phyloP scores from a whole-genome alignment of 1,140 invertebrate genomes.

The Gryllus bimaculatus region DNA sequence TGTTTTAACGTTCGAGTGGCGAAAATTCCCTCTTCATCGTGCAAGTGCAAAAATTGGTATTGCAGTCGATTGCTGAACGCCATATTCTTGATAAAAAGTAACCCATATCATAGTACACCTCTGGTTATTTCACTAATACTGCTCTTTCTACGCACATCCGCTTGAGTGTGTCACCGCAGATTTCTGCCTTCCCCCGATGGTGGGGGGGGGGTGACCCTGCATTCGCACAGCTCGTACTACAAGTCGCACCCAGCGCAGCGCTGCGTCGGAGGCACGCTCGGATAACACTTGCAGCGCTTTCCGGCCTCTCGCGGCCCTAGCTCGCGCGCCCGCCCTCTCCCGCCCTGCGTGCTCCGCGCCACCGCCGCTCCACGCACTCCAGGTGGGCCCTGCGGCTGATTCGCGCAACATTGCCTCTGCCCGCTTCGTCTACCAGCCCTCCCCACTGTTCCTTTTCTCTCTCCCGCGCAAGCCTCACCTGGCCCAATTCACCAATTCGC shows the following conservation, averaged over 20 bases:
- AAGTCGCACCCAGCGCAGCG: not conserved
- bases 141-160: no score
- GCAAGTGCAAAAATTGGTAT: no score
- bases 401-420: not conserved
- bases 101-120: no score
- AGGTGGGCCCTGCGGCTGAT: not conserved
- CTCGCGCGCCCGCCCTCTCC: not conserved
- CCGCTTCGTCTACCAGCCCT: not conserved
- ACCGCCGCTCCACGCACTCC: not conserved
- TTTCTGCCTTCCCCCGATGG: no score
- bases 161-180: no score
- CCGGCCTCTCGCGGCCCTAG: no score
- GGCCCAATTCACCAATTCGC: not conserved
- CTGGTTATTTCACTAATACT: no score
- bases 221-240: not conserved
- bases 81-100: no score
- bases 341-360: not conserved
- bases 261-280: not conserved
- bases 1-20: no score
- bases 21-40: no score
- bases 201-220: not conserved
- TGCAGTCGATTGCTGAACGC: no score
- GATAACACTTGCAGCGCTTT: not conserved
- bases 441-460: not conserved
- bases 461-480: not conserved